Evolutionary conservation across 2,888 invertebrate species (phyloP), one percentile per base, ranked within the genome.

Genomic region (Drosophila testacea): DNA sequence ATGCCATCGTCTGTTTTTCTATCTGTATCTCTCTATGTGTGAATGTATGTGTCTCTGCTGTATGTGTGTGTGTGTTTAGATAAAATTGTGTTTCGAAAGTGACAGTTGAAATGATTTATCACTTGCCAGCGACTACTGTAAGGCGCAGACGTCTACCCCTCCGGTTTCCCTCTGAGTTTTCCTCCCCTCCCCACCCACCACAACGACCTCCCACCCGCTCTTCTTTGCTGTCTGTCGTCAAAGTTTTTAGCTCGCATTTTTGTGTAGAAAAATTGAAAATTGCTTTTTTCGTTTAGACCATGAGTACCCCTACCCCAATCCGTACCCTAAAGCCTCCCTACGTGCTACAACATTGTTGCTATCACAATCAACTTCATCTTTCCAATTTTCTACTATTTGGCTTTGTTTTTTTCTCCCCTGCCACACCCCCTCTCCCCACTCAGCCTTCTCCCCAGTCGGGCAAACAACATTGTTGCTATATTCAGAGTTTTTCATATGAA

Each of bases 31-130:
- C 41, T 51, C 10, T 67, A 13, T 64, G 34, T 64, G 6, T 63
- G 34, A 28, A 2, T 41, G 3, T 39, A 41, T 64, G 36, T 68
- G 16, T 64, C 30, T 62, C 16, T 47, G 30, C 22, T 70, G 36
- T 65, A 34, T 50, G 11, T 64, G 30, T 81, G 44, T 72, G 48
- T 80, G 83, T 87, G 81, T 88, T 90, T 91, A 91, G 91, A 92
- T 92, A 92, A 92, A 92, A 92, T 92, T 91, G 92, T 92, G 90
- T 92, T 91, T 90, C 90, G 88, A 92, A 92, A 92, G 91, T 92
- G 92, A 92, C 92, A 92, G 91, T 91, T 91, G 88, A 91, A 92
- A 92, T 92, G 92, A 92, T 92, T 92, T 92, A 92, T 92, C 91
- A 91, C 92, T 89, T 85, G 79, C 83, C 86, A 80, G 79, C 83